Conservation (phyloP, 92 coral and sea anemone species). For the Zoanthus sansibaricus region DNA sequence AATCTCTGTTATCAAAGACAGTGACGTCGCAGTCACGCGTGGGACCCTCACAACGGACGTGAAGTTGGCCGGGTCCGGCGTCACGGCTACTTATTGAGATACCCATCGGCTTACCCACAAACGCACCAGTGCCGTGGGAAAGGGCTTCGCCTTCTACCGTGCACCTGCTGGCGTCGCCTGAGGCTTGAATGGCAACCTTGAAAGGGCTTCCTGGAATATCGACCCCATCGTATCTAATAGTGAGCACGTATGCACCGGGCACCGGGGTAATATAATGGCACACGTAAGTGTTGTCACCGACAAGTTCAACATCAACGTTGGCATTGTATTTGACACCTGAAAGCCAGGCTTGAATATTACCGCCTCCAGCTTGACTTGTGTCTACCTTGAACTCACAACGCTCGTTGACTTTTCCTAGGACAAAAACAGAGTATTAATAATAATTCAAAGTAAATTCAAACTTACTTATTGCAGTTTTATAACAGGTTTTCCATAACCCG, state of each 20-base stretch:
- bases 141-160: conserved; percentile 65
- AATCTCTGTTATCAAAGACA: conserved; percentile 92
- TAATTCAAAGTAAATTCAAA: background rate
- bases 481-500: too few relatives aligned
- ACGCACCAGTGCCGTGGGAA: conserved; percentile 67
- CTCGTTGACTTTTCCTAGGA: conserved; percentile 80
- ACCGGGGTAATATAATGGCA: conserved; percentile 85
- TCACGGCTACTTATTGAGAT: conserved; percentile 86
- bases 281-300: conserved; percentile 76
- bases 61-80: conserved; percentile 91
- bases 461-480: too few relatives aligned
- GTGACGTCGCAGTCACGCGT: conserved; percentile 91
- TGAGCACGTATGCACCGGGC: conserved; percentile 89
- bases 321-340: conserved; percentile 83
- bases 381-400: conserved; percentile 85
- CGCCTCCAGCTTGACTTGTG: conserved; percentile 78
- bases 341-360: conserved; percentile 79
- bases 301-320: conserved; percentile 79
- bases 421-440: background rate
- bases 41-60: conserved; percentile 96
- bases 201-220: conserved; percentile 89
- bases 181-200: conserved; percentile 86
- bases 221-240: conserved; percentile 82
- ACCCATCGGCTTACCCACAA: conserved; percentile 82
- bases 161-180: conserved; percentile 56